Evolutionary conservation across 2,888 invertebrate genomes (phyloP).

Genomic region (Parthenolecanium corni): DNA sequence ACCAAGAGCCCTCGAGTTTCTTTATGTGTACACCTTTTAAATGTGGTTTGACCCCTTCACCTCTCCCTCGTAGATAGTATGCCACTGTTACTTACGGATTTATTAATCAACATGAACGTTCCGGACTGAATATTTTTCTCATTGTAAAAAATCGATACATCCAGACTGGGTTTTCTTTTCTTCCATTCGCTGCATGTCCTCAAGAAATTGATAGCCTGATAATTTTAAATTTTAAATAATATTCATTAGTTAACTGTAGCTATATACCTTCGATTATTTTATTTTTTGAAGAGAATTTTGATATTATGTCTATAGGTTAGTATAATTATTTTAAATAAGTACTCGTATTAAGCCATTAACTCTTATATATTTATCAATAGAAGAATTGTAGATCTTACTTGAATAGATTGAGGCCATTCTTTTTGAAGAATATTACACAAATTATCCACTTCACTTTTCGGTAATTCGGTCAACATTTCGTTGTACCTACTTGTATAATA

Average conservation of each 20-base stretch:
- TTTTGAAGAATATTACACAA: background rate
- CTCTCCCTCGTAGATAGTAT: too few species aligned
- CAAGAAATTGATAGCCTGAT: background rate
- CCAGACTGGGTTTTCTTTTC: background rate
- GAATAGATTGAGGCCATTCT: background rate
- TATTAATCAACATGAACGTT: too few species aligned
- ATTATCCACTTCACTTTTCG: background rate
- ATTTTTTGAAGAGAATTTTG: too few species aligned
- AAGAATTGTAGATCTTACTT: background rate
- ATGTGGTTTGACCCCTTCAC: too few species aligned
- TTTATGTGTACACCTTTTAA: too few species aligned
- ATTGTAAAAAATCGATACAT: constrained; percentile 3
- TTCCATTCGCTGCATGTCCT: constrained; percentile 2
- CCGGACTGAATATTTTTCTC: background rate
- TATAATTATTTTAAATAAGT: too few species aligned
- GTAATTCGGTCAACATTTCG: background rate
- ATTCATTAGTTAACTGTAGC: background rate
- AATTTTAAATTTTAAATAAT: background rate
- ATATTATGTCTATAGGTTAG: too few species aligned
- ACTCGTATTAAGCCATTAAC: background rate
- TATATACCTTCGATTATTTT: too few species aligned
- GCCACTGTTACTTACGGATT: too few species aligned
- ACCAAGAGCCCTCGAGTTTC: too few species aligned
- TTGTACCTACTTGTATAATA: background rate
- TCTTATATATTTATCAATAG: background rate